These are phyloP conservation scores for Catostomus latipinnis DNA, from an alignment of 2,797 vertebrate genomes.

Conservation along the genomic window DNA sequence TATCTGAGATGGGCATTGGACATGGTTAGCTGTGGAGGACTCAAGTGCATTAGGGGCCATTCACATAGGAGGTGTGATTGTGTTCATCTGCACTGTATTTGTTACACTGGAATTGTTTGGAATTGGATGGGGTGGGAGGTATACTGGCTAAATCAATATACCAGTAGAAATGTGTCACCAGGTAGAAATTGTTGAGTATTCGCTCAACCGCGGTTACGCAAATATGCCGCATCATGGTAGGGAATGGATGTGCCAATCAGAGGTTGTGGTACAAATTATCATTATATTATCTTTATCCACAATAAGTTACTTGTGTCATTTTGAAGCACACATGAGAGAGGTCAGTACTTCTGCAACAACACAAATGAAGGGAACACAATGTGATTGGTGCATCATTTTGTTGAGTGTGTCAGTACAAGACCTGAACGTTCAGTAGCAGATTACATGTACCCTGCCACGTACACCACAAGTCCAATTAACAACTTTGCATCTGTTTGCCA, in stretches of 20 bases:
- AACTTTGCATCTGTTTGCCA: constrained; percentile 44
- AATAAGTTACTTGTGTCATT: too few species aligned
- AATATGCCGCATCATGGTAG: too few species aligned
- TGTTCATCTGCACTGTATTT: too few species aligned
- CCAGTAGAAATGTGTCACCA: too few species aligned
- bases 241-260: too few species aligned
- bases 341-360: constrained; percentile 33
- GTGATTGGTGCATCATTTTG: constrained; percentile 50
- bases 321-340: constrained; percentile 5
- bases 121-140: too few species aligned
- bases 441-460: background rate
- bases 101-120: too few species aligned
- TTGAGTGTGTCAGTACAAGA: constrained; percentile 37
- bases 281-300: too few species aligned
- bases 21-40: constrained; percentile 7
- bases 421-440: constrained; percentile 13
- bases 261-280: too few species aligned
- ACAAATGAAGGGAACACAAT: constrained; percentile 42
- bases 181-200: too few species aligned
- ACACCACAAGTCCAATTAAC: constrained; percentile 39
- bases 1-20: constrained; percentile 41
- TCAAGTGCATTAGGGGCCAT: constrained; percentile 22
- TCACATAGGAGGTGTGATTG: background rate
- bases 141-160: too few species aligned
- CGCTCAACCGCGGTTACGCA: too few species aligned